Evolutionary conservation across 2,113 vertebrate species (phyloP).

Genomic region (Tauraco erythrolophus): DNA sequence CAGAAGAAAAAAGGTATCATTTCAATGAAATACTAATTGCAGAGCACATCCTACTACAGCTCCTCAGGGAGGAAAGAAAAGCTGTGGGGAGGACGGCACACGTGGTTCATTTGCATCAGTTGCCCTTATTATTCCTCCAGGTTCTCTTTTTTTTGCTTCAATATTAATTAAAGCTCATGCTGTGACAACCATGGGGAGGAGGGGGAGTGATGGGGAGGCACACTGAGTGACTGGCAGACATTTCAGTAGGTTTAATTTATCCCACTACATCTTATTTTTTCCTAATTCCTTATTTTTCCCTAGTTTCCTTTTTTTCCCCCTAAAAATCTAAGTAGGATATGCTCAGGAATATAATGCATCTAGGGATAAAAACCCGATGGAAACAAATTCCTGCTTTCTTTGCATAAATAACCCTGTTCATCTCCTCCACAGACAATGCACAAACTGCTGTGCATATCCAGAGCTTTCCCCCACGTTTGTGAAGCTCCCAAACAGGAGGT

Average conservation of each 20-base stretch:
- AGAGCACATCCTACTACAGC: not conserved
- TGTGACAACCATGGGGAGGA: not conserved
- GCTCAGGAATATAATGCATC: not conserved
- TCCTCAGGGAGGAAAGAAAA: not conserved
- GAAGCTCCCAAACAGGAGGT: not conserved
- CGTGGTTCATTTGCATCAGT: not conserved
- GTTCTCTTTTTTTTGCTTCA: not conserved
- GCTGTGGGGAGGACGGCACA: not conserved
- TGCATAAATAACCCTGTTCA: not conserved
- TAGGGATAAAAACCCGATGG: not conserved
- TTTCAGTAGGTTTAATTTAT: not conserved
- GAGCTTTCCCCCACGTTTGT: not conserved
- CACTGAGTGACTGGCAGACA: not conserved
- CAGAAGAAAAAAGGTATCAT: not conserved
- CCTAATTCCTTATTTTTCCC: not conserved
- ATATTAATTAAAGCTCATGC: not conserved
- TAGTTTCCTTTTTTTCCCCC: not conserved
- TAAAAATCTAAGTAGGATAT: not conserved
- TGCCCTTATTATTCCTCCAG: slow-evolving; percentile 14
- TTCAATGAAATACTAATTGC: slow-evolving; percentile 18
- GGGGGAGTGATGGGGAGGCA: not conserved
- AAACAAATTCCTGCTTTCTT: not conserved
- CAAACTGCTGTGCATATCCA: not conserved
- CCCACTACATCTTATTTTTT: not conserved
- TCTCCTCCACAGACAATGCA: not conserved